Percentiles rank a stretch among this genome's conserved stretches.
Evolutionary conservation across 1,140 invertebrate genomes (phyloP).

Genomic region (Solen grandis): DNA sequence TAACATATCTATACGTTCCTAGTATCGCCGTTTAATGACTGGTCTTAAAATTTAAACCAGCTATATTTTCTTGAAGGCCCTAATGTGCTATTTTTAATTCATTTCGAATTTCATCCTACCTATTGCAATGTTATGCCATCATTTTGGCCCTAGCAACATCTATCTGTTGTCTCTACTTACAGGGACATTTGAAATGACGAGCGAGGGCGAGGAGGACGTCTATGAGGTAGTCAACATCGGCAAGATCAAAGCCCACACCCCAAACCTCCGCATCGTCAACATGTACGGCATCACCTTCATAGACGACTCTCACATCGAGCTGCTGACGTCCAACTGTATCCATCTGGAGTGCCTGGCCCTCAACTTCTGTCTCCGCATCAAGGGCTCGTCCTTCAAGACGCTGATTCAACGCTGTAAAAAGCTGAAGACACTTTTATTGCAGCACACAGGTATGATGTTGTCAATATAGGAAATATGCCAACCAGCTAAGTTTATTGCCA

Average conservation of each 20-base stretch:
- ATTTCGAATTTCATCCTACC: too few species aligned
- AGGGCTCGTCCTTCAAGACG: conserved; percentile 97
- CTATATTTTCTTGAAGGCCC: too few species aligned
- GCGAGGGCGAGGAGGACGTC: conserved; percentile 98
- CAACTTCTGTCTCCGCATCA: conserved; percentile 98
- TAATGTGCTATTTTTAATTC: too few species aligned
- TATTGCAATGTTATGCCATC: too few species aligned
- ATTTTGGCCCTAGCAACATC: too few species aligned
- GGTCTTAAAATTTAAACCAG: too few species aligned
- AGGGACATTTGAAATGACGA: conserved; percentile 99
- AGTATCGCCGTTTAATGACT: too few species aligned
- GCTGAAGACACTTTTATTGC: conserved; percentile 95
- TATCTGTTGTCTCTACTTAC: conserved; percentile 61
- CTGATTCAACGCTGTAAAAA: conserved; percentile 96
- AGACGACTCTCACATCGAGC: conserved; percentile 99
- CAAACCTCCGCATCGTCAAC: conserved; percentile 86
- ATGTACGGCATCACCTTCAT: conserved; percentile 97
- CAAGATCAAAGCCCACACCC: conserved; percentile 88
- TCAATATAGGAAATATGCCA: too few species aligned
- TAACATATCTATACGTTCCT: too few species aligned
- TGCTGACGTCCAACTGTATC: conserved; percentile 88
- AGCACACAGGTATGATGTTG: conserved; percentile 90
- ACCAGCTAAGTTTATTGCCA: too few species aligned
- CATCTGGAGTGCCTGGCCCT: conserved; percentile 98
- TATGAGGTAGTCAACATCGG: conserved; percentile 99